Conservation (phyloP, 1,140 invertebrate species). For the Ostrea edulis region DNA sequence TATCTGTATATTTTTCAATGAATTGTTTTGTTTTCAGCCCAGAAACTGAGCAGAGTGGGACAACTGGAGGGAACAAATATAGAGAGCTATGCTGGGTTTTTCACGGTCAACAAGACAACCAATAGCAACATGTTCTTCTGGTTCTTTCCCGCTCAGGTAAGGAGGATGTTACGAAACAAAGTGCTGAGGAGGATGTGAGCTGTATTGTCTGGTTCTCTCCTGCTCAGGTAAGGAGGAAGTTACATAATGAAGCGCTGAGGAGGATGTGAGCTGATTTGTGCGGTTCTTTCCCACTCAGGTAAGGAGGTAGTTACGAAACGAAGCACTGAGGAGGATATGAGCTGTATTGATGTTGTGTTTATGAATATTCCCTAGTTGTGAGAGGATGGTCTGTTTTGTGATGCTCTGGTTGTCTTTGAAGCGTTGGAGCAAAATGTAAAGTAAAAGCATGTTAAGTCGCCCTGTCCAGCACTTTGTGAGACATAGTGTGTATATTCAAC, state of each 20-base stretch:
- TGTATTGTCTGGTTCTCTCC: slow-evolving; percentile 90
- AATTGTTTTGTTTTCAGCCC: slow-evolving; percentile 64
- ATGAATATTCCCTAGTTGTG: too few relatives aligned
- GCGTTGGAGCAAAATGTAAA: too few relatives aligned
- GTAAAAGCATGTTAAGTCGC: too few relatives aligned
- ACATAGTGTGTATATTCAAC: too few relatives aligned
- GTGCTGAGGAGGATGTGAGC: too few relatives aligned
- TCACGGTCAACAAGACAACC: slow-evolving; percentile 88
- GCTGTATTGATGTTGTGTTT: too few relatives aligned
- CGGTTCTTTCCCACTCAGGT: slow-evolving; percentile 90
- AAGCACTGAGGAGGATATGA: too few relatives aligned
- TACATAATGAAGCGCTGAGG: not conserved
- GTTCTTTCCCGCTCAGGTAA: slow-evolving; percentile 89
- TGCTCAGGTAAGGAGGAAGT: slow-evolving; percentile 79
- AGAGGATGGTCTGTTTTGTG: too few relatives aligned
- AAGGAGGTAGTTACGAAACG: not conserved
- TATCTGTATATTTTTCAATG: too few relatives aligned
- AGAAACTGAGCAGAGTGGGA: slow-evolving; percentile 66
- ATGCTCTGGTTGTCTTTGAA: too few relatives aligned
- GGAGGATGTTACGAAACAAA: not conserved
- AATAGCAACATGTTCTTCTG: slow-evolving; percentile 94
- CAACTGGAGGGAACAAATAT: slow-evolving; percentile 61
- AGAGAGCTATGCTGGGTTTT: slow-evolving; percentile 83
- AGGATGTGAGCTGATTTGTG: too few relatives aligned
- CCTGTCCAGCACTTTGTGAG: too few relatives aligned